Evolutionary conservation across 2,888 invertebrate species (phyloP).

Genomic region (Coenonympha arcania): DNA sequence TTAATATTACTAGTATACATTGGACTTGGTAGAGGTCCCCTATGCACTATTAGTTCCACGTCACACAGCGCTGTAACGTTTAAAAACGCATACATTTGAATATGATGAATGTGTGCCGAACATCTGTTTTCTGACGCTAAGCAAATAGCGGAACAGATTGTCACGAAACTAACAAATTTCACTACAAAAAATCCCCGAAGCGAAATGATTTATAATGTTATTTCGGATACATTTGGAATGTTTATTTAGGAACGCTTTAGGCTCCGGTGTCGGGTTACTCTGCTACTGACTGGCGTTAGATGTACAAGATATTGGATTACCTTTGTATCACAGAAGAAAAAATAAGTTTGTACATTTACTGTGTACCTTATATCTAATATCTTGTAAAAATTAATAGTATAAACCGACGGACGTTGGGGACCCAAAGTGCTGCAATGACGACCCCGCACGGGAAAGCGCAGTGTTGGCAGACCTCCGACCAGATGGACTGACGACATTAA

Average conservation of each 20-base stretch:
- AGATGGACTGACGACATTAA: no score
- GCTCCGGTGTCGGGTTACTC: conserved; percentile 47
- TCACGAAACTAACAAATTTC: conserved; percentile 70
- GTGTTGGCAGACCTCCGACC: no score
- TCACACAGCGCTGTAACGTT: conserved; percentile 39
- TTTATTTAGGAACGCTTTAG: conserved; percentile 47
- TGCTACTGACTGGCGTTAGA: conserved; percentile 40
- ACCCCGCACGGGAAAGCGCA: no score
- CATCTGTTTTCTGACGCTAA: conserved; percentile 67
- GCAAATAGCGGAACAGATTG: conserved; percentile 74
- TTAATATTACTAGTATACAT: no score
- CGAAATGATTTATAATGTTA: conserved; percentile 71
- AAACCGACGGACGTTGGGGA: no score
- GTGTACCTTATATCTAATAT: background rate
- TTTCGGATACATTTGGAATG: conserved; percentile 67
- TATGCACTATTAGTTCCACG: conserved; percentile 41
- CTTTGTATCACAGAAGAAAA: background rate
- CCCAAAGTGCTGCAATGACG: no score
- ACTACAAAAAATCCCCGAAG: conserved; percentile 49
- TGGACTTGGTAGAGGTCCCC: conserved; percentile 13
- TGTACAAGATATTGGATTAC: conserved; percentile 33
- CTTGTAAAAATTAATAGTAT: no score
- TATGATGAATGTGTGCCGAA: conserved; percentile 56
- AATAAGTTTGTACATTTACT: background rate
- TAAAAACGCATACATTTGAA: conserved; percentile 53